Base-by-base conservation (phyloP, 2,797 vertebrate species). In the Enteromius thamalakanensis region DNA sequence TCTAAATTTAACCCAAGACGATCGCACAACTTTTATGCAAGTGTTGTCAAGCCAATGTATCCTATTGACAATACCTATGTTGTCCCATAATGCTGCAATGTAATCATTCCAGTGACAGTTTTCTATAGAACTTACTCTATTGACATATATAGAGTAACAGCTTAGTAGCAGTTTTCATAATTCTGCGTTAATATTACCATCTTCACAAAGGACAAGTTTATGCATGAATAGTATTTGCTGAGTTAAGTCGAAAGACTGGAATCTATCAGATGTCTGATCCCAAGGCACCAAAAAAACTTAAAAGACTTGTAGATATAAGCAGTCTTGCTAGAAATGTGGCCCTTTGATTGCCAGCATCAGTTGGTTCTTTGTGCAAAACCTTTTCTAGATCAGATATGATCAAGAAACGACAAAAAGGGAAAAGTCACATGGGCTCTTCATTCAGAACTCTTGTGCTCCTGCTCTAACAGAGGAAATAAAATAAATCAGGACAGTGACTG, bases 301-400 rank as follows among this genome's bases (percentile, higher is more conserved):
- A 74, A 34, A 74, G 71, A 3, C 3, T 3, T 11, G 47, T 34
- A 72, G 1, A 51, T 51, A 51, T 72, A 34, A 74, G 47, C 29
- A n/a, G 29, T 53, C 47, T 74, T 53, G 29, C 49, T 14, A 34
- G 47, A 51, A 74, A 53, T 12, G 15, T 37, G 11, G 29, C 32
- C 26, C 49, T 74, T 74, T 37, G 49, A 53, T 53, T 4, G 29
- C 19, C 49, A 14, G 49, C 49, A 37, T 53, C 29, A 53, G 29
- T 53, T 53, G 71, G 71, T 74, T 74, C 49, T 74, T 53, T 74
- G 71, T 74, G 19, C 10, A 0, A 74, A 70, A 74, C 10, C 49
- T 34, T 53, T n/a, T 14, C n/a, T 53, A 53, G 47, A 32, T 32
- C 26, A 51, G 26, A 32, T 47, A 19, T 74, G 70, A 74, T 74